phyloP scores from a whole-genome alignment of 2,888 invertebrate genomes.

The Hyposoter didymator region DNA sequence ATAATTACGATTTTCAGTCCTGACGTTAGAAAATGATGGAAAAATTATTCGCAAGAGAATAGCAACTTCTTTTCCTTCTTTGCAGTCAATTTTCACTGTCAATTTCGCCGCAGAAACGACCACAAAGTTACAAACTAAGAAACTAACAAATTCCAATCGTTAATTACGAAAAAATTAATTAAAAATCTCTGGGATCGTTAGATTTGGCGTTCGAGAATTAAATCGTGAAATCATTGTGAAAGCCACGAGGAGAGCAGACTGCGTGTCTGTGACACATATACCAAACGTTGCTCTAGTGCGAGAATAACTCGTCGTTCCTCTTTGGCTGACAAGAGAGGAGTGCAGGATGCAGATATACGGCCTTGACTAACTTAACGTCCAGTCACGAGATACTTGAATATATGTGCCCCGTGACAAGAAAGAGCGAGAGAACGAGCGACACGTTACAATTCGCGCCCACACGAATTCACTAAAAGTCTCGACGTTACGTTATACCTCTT shows the following conservation, averaged over 20 bases:
- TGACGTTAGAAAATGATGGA: neutral
- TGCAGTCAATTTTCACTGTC: neutral
- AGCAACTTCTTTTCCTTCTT: neutral
- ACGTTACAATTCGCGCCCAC: slow-evolving; percentile 21
- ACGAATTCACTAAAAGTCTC: slow-evolving; percentile 21
- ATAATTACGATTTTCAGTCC: neutral
- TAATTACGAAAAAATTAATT: neutral
- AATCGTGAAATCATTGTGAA: slow-evolving; percentile 9
- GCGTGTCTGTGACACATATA: slow-evolving; percentile 34
- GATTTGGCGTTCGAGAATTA: neutral
- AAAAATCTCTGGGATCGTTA: neutral
- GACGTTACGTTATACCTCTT: slow-evolving; percentile 21
- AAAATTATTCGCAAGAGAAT: neutral
- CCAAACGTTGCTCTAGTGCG: slow-evolving; percentile 35
- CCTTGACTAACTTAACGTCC: slow-evolving; percentile 71
- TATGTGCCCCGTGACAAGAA: neutral
- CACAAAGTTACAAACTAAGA: neutral
- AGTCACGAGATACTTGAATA: slow-evolving; percentile 43
- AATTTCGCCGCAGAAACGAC: too few relatives aligned
- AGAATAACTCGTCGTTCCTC: slow-evolving; percentile 53
- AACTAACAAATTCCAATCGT: neutral
- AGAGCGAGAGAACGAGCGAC: neutral
- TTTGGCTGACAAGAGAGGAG: slow-evolving; percentile 62
- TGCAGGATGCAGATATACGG: slow-evolving; percentile 75
- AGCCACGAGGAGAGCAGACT: slow-evolving; percentile 8